These are phyloP conservation scores for Columba janthina DNA, from an alignment of 2,113 vertebrate genomes.

Conservation along the genomic window DNA sequence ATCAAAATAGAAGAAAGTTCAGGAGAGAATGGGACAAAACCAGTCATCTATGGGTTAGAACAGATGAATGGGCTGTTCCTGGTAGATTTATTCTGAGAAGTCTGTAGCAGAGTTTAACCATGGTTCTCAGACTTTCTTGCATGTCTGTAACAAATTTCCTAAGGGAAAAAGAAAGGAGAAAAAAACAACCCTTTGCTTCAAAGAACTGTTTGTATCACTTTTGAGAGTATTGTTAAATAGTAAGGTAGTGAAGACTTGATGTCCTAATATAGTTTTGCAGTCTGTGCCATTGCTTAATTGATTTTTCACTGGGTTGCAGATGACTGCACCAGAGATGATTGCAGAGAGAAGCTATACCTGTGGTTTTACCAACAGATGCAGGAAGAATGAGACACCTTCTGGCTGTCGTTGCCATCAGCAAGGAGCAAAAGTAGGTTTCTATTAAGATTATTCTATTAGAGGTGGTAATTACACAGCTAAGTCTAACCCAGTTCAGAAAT, in stretches of 20 bases:
- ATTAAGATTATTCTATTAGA: neutral
- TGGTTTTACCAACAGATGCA: conserved; percentile 77
- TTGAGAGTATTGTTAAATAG: neutral
- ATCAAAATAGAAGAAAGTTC: neutral
- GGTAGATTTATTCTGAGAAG: neutral
- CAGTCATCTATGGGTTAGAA: neutral
- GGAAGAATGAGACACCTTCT: conserved; percentile 71
- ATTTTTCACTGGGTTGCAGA: conserved; percentile 38
- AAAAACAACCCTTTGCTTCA: neutral
- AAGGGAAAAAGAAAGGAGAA: neutral
- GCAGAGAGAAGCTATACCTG: conserved; percentile 72
- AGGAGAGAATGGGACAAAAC: neutral
- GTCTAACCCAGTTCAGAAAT: neutral
- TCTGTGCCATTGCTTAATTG: neutral
- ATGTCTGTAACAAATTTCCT: neutral
- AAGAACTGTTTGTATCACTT: neutral
- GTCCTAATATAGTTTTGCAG: neutral
- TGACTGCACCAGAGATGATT: neutral
- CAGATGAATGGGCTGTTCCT: neutral
- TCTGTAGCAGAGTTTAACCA: neutral
- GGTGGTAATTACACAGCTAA: neutral
- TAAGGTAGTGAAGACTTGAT: neutral
- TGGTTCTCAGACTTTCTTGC: neutral
- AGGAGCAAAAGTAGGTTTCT: conserved; percentile 73
- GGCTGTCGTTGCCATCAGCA: conserved; percentile 77